These are phyloP conservation scores for Petrocephalus zakoni DNA, from an alignment of 2,113 vertebrate species.

Conservation along the genomic window DNA sequence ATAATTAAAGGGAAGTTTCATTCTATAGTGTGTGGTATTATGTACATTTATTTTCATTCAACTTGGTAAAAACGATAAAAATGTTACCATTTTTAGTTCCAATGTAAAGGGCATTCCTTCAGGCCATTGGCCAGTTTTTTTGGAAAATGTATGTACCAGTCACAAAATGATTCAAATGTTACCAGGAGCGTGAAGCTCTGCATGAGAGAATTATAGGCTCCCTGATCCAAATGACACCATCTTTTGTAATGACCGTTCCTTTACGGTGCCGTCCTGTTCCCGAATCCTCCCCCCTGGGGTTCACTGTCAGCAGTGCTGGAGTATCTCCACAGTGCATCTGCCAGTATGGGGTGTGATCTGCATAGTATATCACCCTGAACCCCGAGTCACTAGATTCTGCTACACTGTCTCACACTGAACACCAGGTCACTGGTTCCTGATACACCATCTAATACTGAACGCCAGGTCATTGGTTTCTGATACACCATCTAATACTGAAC, in stretches of 20 bases:
- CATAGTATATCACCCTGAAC: not conserved
- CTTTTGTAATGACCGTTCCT: not conserved
- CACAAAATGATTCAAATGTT: not conserved
- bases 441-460: too few relatives aligned
- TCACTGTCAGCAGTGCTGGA: not conserved
- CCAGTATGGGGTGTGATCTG: not conserved
- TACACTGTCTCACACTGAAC: too few relatives aligned
- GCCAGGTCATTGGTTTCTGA: not conserved
- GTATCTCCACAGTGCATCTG: not conserved
- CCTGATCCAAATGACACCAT: not conserved
- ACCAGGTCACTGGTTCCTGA: too few relatives aligned
- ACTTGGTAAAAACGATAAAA: not conserved
- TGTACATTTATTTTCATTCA: too few relatives aligned
- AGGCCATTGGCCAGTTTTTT: not conserved
- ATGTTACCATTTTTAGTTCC: not conserved
- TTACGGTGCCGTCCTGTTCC: not conserved
- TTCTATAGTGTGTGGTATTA: not conserved
- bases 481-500: not conserved
- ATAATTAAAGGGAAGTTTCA: not conserved
- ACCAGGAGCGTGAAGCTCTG: not conserved
- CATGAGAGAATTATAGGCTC: not conserved
- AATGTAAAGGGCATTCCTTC: not conserved
- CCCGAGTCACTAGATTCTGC: not conserved
- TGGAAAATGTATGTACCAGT: not conserved
- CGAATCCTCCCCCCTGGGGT: not conserved